Base-by-base conservation (phyloP, 2,113 vertebrate genomes). In the Pollachius pollachius region DNA sequence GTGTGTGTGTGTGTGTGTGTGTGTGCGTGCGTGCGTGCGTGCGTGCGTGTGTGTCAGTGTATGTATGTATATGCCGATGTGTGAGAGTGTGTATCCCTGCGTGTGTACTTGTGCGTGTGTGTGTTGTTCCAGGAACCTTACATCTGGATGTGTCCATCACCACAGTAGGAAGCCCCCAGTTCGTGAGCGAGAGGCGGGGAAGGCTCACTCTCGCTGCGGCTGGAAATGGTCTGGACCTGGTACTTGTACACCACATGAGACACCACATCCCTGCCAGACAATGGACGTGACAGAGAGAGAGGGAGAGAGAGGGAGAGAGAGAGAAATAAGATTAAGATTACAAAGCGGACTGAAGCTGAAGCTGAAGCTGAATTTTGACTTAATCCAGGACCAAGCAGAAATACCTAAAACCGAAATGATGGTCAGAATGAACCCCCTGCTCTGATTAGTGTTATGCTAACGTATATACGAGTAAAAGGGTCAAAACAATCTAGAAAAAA, bases 121-220 rank as follows among this genome's bases (percentile, higher is more conserved):
- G 9, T 15, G 15, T 25, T 16, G 57, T 27, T 1, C 27, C 37
- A 19, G 17, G 57, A 18, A 19, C 17, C 25, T 93, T 93, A 98
- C 96, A 84, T 95, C 89, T 99, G 96, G 77, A 99, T 96, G 62
- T 89, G 82, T 68, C 97, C 97, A 0, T 99, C 97, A 3, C 97
- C 96, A 16, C 97, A 99, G 89, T 97, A 98, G 5, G 94, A 92
- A 0, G 90, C 92, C 63, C 96, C 96, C 5, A 98, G 91, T 66
- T 90, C 21, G 9, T 99, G 97, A 2, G 88, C 19, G 15, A 96
- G 88, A 0, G 81, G 78, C 0, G 96, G 96, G 0, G 97, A 98
- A 0, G 93, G 93, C 65, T 96, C 95, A 0, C 96, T 98, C 66
- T 97, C 93, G 54, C 93, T 92, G 1, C 0, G 69, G 73, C 91